Conservation (phyloP, 1,140 invertebrate genomes). For the Luehdorfia chinensis region DNA sequence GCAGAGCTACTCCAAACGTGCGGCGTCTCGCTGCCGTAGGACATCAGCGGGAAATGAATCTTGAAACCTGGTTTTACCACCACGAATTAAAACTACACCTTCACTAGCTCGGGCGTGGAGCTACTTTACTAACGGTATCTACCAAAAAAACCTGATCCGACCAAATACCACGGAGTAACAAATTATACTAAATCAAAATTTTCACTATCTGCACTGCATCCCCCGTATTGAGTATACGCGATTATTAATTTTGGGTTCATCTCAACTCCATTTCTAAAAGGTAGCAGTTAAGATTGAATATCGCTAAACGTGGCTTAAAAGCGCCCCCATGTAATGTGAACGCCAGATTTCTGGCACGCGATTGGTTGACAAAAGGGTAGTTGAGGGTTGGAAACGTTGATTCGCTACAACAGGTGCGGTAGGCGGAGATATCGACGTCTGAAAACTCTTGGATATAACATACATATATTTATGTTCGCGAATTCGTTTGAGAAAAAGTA, state of each 20-base stretch:
- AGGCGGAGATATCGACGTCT: conserved; percentile 50
- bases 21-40: conserved; percentile 71
- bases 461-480: not conserved
- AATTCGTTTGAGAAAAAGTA: not conserved
- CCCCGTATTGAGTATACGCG: conserved; percentile 30
- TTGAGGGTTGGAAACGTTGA: conserved; percentile 36
- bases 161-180: conserved; percentile 23
- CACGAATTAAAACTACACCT: conserved; percentile 29
- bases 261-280: no score
- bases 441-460: conserved; percentile 14
- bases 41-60: conserved; percentile 76
- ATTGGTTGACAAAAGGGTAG: conserved; percentile 50
- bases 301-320: not conserved
- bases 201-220: conserved; percentile 34
- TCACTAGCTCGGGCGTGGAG: conserved; percentile 1
- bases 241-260: conserved; percentile 46
- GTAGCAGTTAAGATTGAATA: no score
- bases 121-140: no score
- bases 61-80: conserved; percentile 59
- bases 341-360: conserved; percentile 49
- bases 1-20: conserved; percentile 69
- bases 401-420: conserved; percentile 50
- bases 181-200: conserved; percentile 63
- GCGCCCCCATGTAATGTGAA: no score
- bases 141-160: no score